Base-by-base conservation (phyloP, 1,140 invertebrate genomes). In the Bemisia tabaci region DNA sequence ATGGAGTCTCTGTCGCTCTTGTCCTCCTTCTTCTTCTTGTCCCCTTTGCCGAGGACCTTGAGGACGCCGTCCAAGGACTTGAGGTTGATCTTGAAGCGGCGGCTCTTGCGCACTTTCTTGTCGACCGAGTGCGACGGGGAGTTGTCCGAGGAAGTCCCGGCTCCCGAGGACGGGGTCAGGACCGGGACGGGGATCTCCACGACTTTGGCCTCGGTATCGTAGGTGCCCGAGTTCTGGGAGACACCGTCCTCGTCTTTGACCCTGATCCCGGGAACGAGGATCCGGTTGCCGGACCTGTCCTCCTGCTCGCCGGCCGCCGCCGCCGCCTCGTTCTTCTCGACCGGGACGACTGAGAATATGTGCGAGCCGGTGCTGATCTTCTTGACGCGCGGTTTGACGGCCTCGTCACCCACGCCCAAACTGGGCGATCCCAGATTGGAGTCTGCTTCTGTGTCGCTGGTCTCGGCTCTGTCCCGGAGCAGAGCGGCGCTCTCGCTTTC, bases 21-120 rank as follows among this genome's bases (percentile, higher is more conserved):
- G 33, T 17, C 17, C 33, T 48, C 33, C 17, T 48, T 48, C 33
- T 48, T 48, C 33, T 48, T 48, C 33, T 48, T 48, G 5, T 48
- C 33, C 5, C 33, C 33, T 9, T 17, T 17, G 17, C 5, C 66
- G 17, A 69, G 62, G n/a, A 69, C 65, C 63, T 69, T 71, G 12
- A 63, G 64, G 22, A 66, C 64, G 24, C 60, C 65, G n/a, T 62
- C 67, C 17, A 60, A 64, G 58, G 33, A 48, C 17, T 48, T 48
- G 5, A 48, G 33, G 17, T 48, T 48, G 5, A 48, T 48, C 33
- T 48, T 48, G 5, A 48, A 48, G 5, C 33, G 33, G 5, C 17
- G 5, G 33, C 33, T 48, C 17, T 48, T 48, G 5, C 33, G 33
- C 5, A 48, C 33, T 48, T 48, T 48, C 33, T 48, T 48, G 33